These are phyloP conservation scores for Grapholita molesta DNA, from an alignment of 1,140 invertebrate genomes.

Conservation along the genomic window DNA sequence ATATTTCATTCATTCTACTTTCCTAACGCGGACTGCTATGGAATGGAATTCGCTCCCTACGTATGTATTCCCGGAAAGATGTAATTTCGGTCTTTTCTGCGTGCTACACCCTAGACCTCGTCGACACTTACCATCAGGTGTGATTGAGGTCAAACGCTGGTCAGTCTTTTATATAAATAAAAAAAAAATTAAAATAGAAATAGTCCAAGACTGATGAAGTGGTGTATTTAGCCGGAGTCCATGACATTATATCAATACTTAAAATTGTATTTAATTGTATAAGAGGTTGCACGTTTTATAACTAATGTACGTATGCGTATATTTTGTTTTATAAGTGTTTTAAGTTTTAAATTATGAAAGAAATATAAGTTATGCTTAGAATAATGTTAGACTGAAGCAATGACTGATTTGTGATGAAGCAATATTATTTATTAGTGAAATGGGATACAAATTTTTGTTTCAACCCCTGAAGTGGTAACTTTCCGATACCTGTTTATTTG, in stretches of 20 bases:
- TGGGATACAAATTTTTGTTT: conserved; percentile 9
- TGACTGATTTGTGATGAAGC: conserved; percentile 73
- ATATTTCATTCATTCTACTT: too few relatives aligned
- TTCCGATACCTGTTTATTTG: background rate
- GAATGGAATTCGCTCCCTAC: too few relatives aligned
- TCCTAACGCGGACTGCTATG: too few relatives aligned
- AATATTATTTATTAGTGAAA: conserved; percentile 75
- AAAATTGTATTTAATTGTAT: conserved; percentile 1
- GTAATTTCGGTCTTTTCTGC: too few relatives aligned
- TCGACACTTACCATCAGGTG: too few relatives aligned
- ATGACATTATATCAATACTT: background rate
- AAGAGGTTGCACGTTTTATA: background rate
- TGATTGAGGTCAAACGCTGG: too few relatives aligned
- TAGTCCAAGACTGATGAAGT: background rate
- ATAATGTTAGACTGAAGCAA: conserved; percentile 64
- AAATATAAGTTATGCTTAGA: conserved; percentile 36
- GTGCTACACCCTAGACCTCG: too few relatives aligned
- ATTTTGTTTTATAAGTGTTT: background rate
- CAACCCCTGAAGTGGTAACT: background rate
- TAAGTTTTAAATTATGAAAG: conserved; percentile 18
- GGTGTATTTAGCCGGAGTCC: background rate
- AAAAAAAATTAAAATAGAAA: background rate
- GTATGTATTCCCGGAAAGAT: too few relatives aligned
- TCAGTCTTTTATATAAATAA: too few relatives aligned
- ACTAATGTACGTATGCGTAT: background rate